Evolutionary conservation across 2,888 invertebrate genomes (phyloP).

Genomic region (Cordylochernes scorpioides): DNA sequence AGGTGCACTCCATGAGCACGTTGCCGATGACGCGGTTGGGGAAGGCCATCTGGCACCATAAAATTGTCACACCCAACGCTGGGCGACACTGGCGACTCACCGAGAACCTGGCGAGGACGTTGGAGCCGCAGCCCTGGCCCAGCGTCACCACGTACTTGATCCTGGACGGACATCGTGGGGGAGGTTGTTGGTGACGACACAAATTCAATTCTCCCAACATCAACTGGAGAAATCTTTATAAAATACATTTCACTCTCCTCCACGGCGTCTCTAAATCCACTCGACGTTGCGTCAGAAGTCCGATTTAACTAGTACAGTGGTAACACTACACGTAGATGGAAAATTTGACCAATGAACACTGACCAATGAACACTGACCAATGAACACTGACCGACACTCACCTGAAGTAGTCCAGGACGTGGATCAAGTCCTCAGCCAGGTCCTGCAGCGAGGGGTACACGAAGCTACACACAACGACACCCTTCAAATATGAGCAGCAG

Average conservation of each 20-base stretch:
- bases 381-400: constrained; percentile 15
- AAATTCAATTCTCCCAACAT: too few species aligned
- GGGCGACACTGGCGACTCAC: constrained; percentile 17
- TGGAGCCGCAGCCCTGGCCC: constrained; percentile 64
- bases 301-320: too few species aligned
- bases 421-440: constrained; percentile 48
- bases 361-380: too few species aligned
- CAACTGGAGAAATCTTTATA: too few species aligned
- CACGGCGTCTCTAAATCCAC: too few species aligned
- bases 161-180: constrained; percentile 17
- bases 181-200: not conserved
- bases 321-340: too few species aligned
- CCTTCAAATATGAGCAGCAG: too few species aligned
- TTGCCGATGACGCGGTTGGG: constrained; percentile 48
- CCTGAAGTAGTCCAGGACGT: constrained; percentile 50
- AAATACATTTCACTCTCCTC: too few species aligned
- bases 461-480: constrained; percentile 35
- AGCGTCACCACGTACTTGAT: constrained; percentile 56
- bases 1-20: constrained; percentile 59
- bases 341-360: too few species aligned
- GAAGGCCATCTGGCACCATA: constrained; percentile 32
- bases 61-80: constrained; percentile 1
- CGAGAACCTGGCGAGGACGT: constrained; percentile 53
- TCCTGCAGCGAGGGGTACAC: constrained; percentile 51
- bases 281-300: too few species aligned